These are phyloP conservation scores for Chamaetylas fuelleborni DNA, from an alignment of 2,113 vertebrate genomes.

Conservation along the genomic window DNA sequence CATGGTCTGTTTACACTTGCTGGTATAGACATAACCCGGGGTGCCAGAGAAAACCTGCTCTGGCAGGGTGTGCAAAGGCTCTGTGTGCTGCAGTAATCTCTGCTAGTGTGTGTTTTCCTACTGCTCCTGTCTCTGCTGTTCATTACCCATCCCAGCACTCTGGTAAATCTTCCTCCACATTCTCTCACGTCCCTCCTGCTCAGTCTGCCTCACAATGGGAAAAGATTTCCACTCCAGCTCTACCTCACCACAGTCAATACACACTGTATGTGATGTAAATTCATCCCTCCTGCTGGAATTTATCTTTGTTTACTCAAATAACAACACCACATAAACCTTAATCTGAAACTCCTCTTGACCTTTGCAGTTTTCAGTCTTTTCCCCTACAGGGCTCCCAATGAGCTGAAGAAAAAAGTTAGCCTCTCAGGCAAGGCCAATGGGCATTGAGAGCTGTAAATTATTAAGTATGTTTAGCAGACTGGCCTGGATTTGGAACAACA, in stretches of 20 bases:
- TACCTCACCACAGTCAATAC: neutral
- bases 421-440: neutral
- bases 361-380: conserved; percentile 10
- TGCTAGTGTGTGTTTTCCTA: neutral
- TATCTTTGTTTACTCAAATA: conserved; percentile 3
- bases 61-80: neutral
- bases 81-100: neutral
- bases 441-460: neutral
- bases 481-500: neutral
- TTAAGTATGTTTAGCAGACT: neutral
- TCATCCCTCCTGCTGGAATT: neutral
- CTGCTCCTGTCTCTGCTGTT: neutral
- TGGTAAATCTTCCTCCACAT: neutral
- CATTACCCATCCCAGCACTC: neutral
- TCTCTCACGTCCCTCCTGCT: neutral
- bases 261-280: neutral
- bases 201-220: neutral
- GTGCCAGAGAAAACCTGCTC: neutral
- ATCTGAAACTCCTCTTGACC: conserved; percentile 8
- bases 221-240: neutral
- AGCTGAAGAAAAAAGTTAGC: neutral
- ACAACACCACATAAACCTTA: neutral
- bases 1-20: neutral
- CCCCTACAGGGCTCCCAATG: neutral
- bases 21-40: rapidly evolving